Conservation (phyloP, 2,797 vertebrate species). For the Ceyx erithaca region DNA sequence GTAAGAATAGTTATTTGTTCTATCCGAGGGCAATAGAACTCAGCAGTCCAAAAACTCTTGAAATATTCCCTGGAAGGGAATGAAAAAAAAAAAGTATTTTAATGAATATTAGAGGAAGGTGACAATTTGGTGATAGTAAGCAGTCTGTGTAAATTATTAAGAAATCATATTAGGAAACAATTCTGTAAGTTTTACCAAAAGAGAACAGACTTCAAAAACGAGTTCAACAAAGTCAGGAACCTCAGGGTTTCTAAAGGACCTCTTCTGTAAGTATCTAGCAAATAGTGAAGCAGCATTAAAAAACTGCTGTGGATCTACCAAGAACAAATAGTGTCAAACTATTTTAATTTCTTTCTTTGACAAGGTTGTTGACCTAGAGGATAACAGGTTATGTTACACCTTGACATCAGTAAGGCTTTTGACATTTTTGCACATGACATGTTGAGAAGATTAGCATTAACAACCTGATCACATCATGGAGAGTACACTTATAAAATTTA, state of each 20-base stretch:
- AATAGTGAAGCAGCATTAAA: background rate
- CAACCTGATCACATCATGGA: background rate
- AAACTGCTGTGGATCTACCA: background rate
- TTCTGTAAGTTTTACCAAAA: background rate
- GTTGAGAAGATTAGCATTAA: constrained; percentile 4
- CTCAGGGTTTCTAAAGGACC: background rate
- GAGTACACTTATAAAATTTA: background rate
- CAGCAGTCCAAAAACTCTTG: background rate
- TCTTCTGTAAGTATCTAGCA: background rate
- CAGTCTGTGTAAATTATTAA: background rate
- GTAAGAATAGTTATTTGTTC: background rate
- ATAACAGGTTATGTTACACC: background rate
- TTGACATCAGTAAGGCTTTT: background rate
- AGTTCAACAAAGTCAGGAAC: background rate
- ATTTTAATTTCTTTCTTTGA: background rate
- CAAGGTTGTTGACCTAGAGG: background rate
- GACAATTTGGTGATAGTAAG: background rate
- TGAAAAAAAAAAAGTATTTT: background rate
- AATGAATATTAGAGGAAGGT: background rate
- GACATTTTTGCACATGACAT: background rate
- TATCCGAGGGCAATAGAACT: background rate
- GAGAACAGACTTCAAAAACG: background rate
- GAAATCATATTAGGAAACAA: background rate
- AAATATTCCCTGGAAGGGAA: background rate
- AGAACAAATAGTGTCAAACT: background rate